A percentile compares a stretch with the other conserved stretches of the same genome.
Conservation (phyloP, 64 coral and sea anemone species). For the Stichodactyla mertensii region DNA sequence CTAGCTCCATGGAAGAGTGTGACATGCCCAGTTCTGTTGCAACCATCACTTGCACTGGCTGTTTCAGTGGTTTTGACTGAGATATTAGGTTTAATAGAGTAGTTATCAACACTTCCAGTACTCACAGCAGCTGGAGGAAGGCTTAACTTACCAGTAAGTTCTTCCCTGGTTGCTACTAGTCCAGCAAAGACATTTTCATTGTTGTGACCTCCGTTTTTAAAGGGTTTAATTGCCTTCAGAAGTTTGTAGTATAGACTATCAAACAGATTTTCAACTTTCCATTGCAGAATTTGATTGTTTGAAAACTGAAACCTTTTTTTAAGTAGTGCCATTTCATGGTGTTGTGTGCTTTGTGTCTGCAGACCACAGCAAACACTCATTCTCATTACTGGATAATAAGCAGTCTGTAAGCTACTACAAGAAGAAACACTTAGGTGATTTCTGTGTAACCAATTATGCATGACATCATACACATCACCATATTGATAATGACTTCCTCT, state of each 20-base stretch:
- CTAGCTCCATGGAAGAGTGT: conserved; percentile 60
- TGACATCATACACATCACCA: neutral
- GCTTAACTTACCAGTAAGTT: neutral
- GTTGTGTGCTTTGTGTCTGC: neutral
- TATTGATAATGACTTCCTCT: neutral
- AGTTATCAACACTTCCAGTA: neutral
- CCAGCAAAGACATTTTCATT: neutral
- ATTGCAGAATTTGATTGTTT: neutral
- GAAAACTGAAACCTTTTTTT: conserved; percentile 27
- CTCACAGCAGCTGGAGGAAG: neutral
- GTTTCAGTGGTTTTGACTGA: neutral
- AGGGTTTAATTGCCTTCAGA: neutral
- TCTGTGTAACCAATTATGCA: neutral
- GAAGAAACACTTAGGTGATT: neutral
- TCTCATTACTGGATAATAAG: neutral
- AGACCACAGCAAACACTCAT: neutral
- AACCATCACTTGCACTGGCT: neutral
- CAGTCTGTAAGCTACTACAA: neutral
- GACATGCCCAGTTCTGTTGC: conserved; percentile 54
- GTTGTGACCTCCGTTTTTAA: neutral
- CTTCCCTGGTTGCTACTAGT: neutral
- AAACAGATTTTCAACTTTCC: neutral
- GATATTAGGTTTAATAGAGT: neutral
- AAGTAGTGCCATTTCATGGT: neutral
- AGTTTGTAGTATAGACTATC: conserved; percentile 2